Evolutionary conservation across 2,888 invertebrate genomes (phyloP).

Genomic region (Epinotia nisella): DNA sequence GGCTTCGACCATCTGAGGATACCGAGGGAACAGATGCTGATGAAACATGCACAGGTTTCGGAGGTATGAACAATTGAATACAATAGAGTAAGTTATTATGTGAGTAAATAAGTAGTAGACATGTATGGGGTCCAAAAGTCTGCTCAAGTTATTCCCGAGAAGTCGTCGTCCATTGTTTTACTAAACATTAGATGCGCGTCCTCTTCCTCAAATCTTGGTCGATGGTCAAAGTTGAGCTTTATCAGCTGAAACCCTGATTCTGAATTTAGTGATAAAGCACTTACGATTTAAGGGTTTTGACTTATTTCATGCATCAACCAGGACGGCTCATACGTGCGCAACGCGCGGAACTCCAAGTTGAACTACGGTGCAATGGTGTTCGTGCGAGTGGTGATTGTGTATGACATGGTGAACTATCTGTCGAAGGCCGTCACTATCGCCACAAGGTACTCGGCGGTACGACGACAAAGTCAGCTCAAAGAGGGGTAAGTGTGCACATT

Average conservation of each 20-base stretch:
- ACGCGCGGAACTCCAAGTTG: constrained; percentile 90
- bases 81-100: not conserved
- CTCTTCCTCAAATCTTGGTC: too few species aligned
- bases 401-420: constrained; percentile 89
- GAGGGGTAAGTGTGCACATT: constrained; percentile 84
- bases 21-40: constrained; percentile 94
- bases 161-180: too few species aligned
- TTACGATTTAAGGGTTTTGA: not conserved
- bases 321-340: constrained; percentile 93
- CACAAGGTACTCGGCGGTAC: constrained; percentile 94
- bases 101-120: too few species aligned
- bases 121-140: not conserved
- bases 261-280: too few species aligned
- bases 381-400: constrained; percentile 93
- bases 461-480: constrained; percentile 93
- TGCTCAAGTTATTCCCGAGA: not conserved
- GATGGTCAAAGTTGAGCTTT: too few species aligned
- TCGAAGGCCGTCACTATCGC: constrained; percentile 94
- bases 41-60: constrained; percentile 95
- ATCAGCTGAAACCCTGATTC: too few species aligned
- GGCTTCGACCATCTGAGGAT: constrained; percentile 94
- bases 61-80: constrained; percentile 67
- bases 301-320: constrained; percentile 61
- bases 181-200: too few species aligned
- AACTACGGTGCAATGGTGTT: constrained; percentile 97